Base-by-base conservation (phyloP, 2,888 invertebrate species). In the Plemyria rubiginata region DNA sequence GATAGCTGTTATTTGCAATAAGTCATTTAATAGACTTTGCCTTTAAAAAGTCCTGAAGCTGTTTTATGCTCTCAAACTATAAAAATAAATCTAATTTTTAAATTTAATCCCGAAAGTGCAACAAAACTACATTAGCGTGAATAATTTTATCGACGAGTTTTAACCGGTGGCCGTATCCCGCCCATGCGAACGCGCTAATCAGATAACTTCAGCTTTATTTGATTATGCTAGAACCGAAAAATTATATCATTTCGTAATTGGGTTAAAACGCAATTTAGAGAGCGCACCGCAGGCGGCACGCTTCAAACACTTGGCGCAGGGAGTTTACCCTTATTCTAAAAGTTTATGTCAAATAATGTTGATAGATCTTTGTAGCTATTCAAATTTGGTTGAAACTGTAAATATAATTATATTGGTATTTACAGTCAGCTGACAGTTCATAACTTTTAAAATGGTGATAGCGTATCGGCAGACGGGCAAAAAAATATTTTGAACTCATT, bases 241-340 rank as follows among this genome's bases (percentile, higher is more conserved):
- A 92, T 92, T 92, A 92, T 91, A 92, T 92, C 86, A 86, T 86
- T 81, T 77, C 65, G 76, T 92, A 92, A 92, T 92, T 91, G 88
- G 88, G 90, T 92, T 92, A 92, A 92, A 92, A 89, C 87, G 90
- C 91, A 92, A 92, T 92, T 92, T 87, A 86, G 92, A 86, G 85
- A 86, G 88, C 88, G 86, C 66, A 62, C 88, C 85, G 77, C 88
- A 79, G 87, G 88, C 81, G 87, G 84, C 89, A 83, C 84, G 84
- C 86, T 58, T 73, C 73, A 68, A 75, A 69, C 80, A 78, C 80
- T 84, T 86, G 38, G 41, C 36, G 55, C 36, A 55, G 65, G 67
- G 67, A 54, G 62, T 46, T 62, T 57, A 65, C 67, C 65, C 54
- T 32, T 60, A 49, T 60, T 65, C 50, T 49, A 62, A 57, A 61